phyloP scores from a whole-genome alignment of 2,888 invertebrate genomes.

The Cecidostiba fungosa region DNA sequence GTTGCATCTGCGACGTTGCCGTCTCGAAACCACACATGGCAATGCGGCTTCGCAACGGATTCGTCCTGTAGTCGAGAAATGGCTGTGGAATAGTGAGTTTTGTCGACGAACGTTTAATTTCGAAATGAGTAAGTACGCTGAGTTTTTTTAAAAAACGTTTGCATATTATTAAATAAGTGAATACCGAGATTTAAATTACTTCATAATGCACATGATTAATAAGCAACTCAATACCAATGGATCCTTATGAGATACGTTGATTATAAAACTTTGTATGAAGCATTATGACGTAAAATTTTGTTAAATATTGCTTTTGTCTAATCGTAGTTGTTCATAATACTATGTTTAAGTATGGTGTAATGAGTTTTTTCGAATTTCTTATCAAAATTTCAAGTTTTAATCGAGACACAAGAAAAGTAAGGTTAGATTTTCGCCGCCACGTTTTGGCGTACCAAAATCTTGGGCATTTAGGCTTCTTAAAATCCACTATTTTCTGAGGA shows the following conservation, averaged over 20 bases:
- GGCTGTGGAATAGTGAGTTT: background rate
- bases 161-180: background rate
- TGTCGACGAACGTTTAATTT: background rate
- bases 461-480: background rate
- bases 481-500: conserved; percentile 21
- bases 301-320: background rate
- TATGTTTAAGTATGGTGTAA: background rate
- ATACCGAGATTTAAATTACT: background rate
- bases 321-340: background rate
- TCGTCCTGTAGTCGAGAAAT: background rate
- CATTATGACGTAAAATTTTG: conserved; percentile 42
- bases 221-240: conserved; percentile 72
- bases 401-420: background rate
- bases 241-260: conserved; percentile 75
- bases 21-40: background rate
- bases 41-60: background rate
- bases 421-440: conserved; percentile 26
- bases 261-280: conserved; percentile 68
- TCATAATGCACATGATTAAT: conserved; percentile 71
- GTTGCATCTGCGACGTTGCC: conserved; percentile 1
- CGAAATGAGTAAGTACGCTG: background rate
- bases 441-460: background rate
- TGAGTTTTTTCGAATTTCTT: background rate
- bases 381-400: background rate
- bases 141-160: background rate